A percentile compares a stretch with the other conserved stretches of the same genome.
phyloP scores from a whole-genome alignment of 30 jellyfish, hydroid and myxozoan species.

The Aurelia aurita region DNA sequence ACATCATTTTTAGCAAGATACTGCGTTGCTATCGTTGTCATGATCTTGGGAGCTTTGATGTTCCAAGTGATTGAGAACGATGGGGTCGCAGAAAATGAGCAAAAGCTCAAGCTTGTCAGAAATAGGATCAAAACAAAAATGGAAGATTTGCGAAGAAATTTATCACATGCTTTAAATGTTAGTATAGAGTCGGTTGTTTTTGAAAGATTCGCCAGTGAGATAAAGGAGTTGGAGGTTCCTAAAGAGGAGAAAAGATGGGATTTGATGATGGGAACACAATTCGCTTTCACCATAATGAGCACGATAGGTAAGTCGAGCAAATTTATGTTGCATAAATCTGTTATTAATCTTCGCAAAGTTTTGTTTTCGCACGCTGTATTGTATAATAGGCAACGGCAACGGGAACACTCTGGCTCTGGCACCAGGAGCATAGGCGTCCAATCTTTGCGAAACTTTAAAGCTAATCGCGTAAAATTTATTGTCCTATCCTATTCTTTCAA shows the following conservation, averaged over 20 bases:
- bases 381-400: too few relatives aligned
- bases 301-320: conserved; percentile 39
- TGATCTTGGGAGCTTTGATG: conserved; percentile 19
- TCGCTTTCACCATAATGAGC: conserved; percentile 51
- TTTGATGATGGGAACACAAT: conserved; percentile 14
- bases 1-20: conserved; percentile 2
- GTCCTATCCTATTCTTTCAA: too few relatives aligned
- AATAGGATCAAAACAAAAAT: not conserved
- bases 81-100: not conserved
- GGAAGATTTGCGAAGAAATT: conserved; percentile 2
- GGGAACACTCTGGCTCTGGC: too few relatives aligned
- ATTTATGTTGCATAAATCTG: not conserved
- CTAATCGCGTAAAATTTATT: too few relatives aligned
- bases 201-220: not conserved
- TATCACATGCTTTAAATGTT: not conserved
- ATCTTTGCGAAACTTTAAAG: too few relatives aligned
- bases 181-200: conserved; percentile 15
- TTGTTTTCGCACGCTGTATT: too few relatives aligned
- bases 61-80: conserved; percentile 15
- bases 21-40: not conserved
- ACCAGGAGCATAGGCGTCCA: too few relatives aligned
- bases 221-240: conserved; percentile 2
- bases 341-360: too few relatives aligned
- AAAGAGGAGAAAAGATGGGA: conserved; percentile 17
- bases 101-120: not conserved